A percentile compares a stretch with the other conserved stretches of the same genome.
These are phyloP conservation scores for Ciona savignyi DNA, from an alignment of 23 tunicate species.

Conservation along the genomic window DNA sequence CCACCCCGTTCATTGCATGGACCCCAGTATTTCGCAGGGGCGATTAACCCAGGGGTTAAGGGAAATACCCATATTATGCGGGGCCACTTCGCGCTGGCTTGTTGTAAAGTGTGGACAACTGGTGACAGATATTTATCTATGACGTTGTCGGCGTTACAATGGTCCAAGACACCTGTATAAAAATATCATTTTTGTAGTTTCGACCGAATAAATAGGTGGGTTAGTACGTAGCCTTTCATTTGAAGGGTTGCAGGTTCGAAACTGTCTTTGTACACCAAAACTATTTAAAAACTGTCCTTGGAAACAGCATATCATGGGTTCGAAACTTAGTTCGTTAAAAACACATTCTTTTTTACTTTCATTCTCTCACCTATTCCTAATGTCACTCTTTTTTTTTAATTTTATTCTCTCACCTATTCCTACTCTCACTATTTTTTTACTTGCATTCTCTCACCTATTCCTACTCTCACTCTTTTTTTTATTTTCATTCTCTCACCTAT, in stretches of 20 bases:
- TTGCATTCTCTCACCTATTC: too few species aligned
- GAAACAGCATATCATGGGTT: too few species aligned
- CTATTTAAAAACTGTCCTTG: too few species aligned
- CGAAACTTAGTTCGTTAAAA: too few species aligned
- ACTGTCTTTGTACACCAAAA: too few species aligned
- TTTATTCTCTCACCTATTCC: too few species aligned
- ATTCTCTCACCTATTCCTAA: too few species aligned
- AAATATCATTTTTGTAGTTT: too few species aligned
- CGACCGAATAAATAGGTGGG: background rate
- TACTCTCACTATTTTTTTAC: too few species aligned
- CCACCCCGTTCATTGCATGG: background rate
- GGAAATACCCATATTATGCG: background rate
- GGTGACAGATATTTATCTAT: slow-evolving; percentile 4
- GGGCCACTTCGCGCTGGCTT: slow-evolving; percentile 7
- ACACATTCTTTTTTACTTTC: too few species aligned
- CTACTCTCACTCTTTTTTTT: too few species aligned
- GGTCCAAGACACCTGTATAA: background rate
- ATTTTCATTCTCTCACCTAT: background rate
- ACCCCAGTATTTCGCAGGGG: background rate
- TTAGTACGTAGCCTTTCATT: background rate
- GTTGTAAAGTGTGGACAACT: background rate
- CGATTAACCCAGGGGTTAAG: slow-evolving; percentile 4
- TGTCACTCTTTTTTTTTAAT: too few species aligned
- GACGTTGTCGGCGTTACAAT: background rate
- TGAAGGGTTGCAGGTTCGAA: slow-evolving; percentile 1